phyloP scores from a whole-genome alignment of 1,140 invertebrate genomes.

The Tribolium castaneum region DNA sequence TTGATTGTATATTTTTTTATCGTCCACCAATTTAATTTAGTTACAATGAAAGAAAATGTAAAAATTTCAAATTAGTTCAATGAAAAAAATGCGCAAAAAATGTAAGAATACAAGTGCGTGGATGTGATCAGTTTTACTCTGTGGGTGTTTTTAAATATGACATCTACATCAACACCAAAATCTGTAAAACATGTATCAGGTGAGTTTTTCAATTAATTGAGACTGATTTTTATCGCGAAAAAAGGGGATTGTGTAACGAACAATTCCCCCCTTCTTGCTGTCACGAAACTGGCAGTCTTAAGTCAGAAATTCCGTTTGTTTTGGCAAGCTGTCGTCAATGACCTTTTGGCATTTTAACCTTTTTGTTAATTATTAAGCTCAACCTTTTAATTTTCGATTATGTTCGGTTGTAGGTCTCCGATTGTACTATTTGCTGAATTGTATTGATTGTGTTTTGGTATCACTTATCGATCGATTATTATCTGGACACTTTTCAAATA shows the following conservation, averaged over 20 bases:
- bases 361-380: conserved; percentile 7
- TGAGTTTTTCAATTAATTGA: conserved; percentile 39
- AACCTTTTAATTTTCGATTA: neutral
- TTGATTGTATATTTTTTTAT: conserved; percentile 11
- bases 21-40: conserved; percentile 7
- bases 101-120: neutral
- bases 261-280: neutral
- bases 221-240: conserved; percentile 5
- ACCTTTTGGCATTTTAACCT: conserved; percentile 15
- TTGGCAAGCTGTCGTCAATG: conserved; percentile 13
- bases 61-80: neutral
- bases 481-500: neutral
- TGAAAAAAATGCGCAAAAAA: conserved; percentile 3
- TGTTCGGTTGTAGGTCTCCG: neutral
- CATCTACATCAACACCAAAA: conserved; percentile 56
- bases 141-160: conserved; percentile 54
- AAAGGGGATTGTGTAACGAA: neutral
- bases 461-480: neutral
- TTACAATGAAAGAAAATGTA: conserved; percentile 18
- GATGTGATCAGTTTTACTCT: conserved; percentile 4
- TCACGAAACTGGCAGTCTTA: neutral
- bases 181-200: conserved; percentile 55
- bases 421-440: neutral
- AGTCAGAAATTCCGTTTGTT: conserved; percentile 37
- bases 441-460: neutral